phyloP scores from a whole-genome alignment of 2,797 vertebrate genomes.

The Cirrhinus molitorella region DNA sequence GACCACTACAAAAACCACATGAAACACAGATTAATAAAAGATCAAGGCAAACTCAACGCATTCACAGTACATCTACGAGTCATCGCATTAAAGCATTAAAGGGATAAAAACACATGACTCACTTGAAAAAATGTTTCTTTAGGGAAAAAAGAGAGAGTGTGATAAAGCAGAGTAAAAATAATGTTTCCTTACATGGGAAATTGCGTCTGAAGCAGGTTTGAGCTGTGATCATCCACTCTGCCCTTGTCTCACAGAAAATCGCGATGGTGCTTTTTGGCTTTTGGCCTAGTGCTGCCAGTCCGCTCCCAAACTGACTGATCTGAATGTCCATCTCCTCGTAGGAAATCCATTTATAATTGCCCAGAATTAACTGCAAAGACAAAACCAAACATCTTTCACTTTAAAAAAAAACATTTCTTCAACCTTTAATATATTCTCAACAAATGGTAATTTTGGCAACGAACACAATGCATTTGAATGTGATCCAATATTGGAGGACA shows the following conservation, averaged over 20 bases:
- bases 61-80: not conserved
- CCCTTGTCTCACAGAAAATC: slow-evolving; percentile 96
- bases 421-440: not conserved
- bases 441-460: not conserved
- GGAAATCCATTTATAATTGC: slow-evolving; percentile 90
- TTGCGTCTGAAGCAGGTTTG: slow-evolving; percentile 94
- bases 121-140: not conserved
- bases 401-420: not conserved
- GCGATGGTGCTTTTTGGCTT: slow-evolving; percentile 88
- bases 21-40: slow-evolving; percentile 24
- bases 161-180: slow-evolving; percentile 3
- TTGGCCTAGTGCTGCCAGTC: slow-evolving; percentile 87
- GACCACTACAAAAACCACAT: slow-evolving; percentile 82
- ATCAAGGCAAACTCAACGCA: not conserved
- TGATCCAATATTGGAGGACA: not conserved
- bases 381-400: not conserved
- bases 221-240: slow-evolving; percentile 96
- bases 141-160: not conserved
- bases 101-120: not conserved
- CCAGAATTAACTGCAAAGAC: slow-evolving; percentile 72
- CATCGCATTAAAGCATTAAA: not conserved
- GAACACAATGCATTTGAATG: not conserved
- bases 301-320: slow-evolving; percentile 84
- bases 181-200: slow-evolving; percentile 87
- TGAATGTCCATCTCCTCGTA: slow-evolving; percentile 86